Base-by-base conservation (phyloP, 2,888 invertebrate genomes). In the Trissoscelio sp. region DNA sequence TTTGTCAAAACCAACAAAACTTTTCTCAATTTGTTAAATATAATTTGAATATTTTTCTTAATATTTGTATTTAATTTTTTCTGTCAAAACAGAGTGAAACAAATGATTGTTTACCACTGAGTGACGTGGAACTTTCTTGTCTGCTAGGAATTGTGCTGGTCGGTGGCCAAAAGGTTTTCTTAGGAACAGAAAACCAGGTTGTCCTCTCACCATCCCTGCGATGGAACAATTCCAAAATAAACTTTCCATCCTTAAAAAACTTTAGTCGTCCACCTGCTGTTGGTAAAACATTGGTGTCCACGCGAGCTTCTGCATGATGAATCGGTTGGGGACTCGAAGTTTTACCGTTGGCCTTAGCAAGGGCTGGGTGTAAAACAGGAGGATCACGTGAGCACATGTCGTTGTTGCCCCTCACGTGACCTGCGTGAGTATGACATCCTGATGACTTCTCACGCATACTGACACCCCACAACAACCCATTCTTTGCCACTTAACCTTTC, bases 221-320 rank as follows among this genome's bases (percentile, higher is more conserved):
- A 87, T 95, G 93, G 78, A 95, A 95, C 92, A 97, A 90, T 92
- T 97, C 97, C 93, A 97, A 92, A 88, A 97, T 97, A 91, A 97
- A 96, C 92, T 97, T 97, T 83, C 97, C 97, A 95, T 97, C 97
- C 94, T 96, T 96, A 91, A 95, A 96, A 92, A 96, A 96, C 91
- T 96, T 96, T 86, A 96, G 94, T 88, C 96, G 93, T 89, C 96
- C 96, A 87, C 96, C 96, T 90, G 94, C 93, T 83, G 92, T 90
- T 18, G 91, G 90, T 37, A 89, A 82, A 20, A 87, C 79, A 66
- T 84, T 88, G 62, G 58, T 84, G 44, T 91, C 90, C 14, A 92
- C 86, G 80, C 88, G 86, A 51, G 87, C 83, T 85, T 90, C 92
- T 84, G 86, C 89, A 88, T 88, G 89, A 86, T 88, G 89, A 60